Percentiles rank a stretch among this genome's conserved stretches.
Evolutionary conservation across 2,113 vertebrate species (phyloP).

Genomic region (Nothoprocta pentlandii): DNA sequence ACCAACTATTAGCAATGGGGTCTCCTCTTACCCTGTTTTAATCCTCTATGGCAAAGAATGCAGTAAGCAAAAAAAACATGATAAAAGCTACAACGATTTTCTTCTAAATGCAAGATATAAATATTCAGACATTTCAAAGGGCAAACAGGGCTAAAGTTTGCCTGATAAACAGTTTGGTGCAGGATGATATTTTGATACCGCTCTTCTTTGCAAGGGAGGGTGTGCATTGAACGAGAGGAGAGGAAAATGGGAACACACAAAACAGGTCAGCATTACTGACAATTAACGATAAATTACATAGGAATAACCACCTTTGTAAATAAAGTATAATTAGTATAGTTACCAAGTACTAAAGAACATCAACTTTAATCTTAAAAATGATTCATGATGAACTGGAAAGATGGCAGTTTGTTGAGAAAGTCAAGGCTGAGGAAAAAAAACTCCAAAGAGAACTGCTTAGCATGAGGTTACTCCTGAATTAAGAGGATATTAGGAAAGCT

Average conservation of each 20-base stretch:
- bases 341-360: not conserved
- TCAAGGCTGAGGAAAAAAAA: not conserved
- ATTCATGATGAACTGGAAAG: not conserved
- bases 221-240: not conserved
- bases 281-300: not conserved
- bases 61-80: not conserved
- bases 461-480: not conserved
- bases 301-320: not conserved
- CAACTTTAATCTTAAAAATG: not conserved
- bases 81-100: not conserved
- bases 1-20: not conserved
- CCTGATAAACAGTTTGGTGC: not conserved
- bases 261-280: not conserved
- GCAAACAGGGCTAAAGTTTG: not conserved
- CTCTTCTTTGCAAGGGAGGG: not conserved
- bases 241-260: not conserved
- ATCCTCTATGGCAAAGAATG: not conserved
- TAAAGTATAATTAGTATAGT: not conserved
- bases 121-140: not conserved
- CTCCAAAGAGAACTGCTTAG: not conserved
- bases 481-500: not conserved
- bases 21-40: not conserved
- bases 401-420: not conserved
- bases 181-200: not conserved
- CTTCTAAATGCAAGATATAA: not conserved